Base-by-base conservation (phyloP, 1,140 invertebrate species). In the Heliconius hermathena region DNA sequence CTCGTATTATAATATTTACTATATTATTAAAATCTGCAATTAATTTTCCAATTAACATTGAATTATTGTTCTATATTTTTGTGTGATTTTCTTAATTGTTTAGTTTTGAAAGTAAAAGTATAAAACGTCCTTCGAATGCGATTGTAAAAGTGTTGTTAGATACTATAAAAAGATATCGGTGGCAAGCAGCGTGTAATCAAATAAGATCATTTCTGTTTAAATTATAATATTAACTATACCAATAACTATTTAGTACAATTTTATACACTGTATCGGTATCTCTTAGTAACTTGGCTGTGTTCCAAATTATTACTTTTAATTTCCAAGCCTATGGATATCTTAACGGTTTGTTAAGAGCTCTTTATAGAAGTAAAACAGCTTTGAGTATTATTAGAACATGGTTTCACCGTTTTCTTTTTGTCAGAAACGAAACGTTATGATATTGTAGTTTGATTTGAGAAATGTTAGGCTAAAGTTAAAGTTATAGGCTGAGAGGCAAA, bases 221-320 rank as follows among this genome's bases (percentile, higher is more conserved):
- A 36, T 36, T 36, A 60, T 22, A 16, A 66, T 29, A 5, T 29
- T 29, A n/a, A 66, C 60, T 66, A 26, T 66, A 66, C 60, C 22
- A 66, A 66, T 16, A 52, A 11, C 2, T 46, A 22, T n/a, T 66
- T 29, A 29, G 60, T 66, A 66, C n/a, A 29, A 22, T 29, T 66
- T 66, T 66, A 66, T 22, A 29, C 5, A 66, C 22, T 66, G 26
- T 22, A 16, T 26, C 54, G 26, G 20, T 22, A 57, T 22, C 60
- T 66, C 13, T 66, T 66, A 26, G n/a, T 29, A 29, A 66, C 60
- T 66, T 66, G 60, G 60, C 60, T 29, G 60, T 29, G 22, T 66
- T 66, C 60, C 60, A 66, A 66, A 66, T 66, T 22, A 66, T 66
- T 26, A 66, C 60, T 66, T 66, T 66, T 66, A 66, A 66, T 66